Conservation (phyloP, 2,888 invertebrate genomes). For the Dasysyrphus tricinctus region DNA sequence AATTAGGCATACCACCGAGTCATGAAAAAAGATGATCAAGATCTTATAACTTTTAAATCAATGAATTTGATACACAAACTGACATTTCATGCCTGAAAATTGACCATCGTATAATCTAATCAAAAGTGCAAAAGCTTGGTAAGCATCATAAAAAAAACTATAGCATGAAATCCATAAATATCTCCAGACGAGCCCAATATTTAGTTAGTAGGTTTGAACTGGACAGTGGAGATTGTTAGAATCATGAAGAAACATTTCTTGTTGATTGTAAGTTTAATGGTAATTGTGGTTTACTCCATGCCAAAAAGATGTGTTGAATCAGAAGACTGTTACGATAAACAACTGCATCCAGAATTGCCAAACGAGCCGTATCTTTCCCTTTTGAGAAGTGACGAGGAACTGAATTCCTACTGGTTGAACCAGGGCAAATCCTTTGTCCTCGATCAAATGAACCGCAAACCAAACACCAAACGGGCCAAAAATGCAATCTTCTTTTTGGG, state of each 20-base stretch:
- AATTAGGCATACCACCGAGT: neutral
- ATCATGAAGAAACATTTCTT: slow-evolving; percentile 23
- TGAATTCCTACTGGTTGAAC: slow-evolving; percentile 79
- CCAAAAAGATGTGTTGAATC: slow-evolving; percentile 78
- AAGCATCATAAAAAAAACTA: neutral
- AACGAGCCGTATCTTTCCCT: neutral
- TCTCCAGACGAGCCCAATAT: neutral
- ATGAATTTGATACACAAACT: neutral
- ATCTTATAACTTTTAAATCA: neutral
- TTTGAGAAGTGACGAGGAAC: slow-evolving; percentile 76
- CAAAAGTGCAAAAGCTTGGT: neutral
- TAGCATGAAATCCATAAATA: slow-evolving; percentile 19
- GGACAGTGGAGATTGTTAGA: neutral
- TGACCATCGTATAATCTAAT: slow-evolving; percentile 9
- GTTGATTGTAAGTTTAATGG: neutral
- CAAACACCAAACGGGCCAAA: slow-evolving; percentile 85
- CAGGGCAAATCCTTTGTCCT: slow-evolving; percentile 78
- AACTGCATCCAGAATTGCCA: slow-evolving; percentile 80
- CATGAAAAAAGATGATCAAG: slow-evolving; percentile 4
- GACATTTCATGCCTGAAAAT: neutral
- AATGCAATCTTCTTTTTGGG: slow-evolving; percentile 93
- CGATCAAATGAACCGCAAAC: slow-evolving; percentile 78
- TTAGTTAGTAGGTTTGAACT: slow-evolving; percentile 32
- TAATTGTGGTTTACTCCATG: slow-evolving; percentile 44
- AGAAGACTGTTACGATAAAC: slow-evolving; percentile 79